Conservation (phyloP, 2,113 vertebrate genomes). For the Thamnaconus septentrionalis region DNA sequence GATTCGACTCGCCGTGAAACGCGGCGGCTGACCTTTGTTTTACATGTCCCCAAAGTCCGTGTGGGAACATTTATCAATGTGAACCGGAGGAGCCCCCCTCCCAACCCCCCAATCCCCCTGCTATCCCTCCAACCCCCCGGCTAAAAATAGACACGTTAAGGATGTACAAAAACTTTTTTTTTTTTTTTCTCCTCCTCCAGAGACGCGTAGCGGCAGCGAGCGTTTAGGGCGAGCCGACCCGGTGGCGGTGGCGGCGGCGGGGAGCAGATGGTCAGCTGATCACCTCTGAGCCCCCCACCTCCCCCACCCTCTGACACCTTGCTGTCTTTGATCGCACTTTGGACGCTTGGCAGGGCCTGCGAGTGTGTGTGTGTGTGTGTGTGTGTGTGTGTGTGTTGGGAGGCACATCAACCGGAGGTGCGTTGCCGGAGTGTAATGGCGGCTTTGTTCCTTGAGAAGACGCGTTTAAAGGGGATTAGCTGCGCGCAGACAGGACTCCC, state of each 20-base stretch:
- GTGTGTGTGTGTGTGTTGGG: neutral
- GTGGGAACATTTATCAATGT: slow-evolving; percentile 49
- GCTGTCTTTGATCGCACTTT: no score
- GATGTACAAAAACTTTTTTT: no score
- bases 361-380: no score
- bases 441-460: slow-evolving; percentile 62
- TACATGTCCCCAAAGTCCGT: slow-evolving; percentile 43
- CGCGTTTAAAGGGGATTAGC: slow-evolving; percentile 64
- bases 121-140: no score
- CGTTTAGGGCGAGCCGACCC: no score
- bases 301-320: no score
- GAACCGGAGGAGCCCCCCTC: neutral
- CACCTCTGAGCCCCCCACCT: no score
- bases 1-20: slow-evolving; percentile 36
- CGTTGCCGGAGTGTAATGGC: slow-evolving; percentile 53
- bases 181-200: no score
- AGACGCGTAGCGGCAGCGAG: no score
- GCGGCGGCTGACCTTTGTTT: slow-evolving; percentile 61
- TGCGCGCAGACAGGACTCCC: slow-evolving; percentile 56
- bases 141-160: slow-evolving; percentile 32
- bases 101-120: no score
- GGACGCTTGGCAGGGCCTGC: no score
- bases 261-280: no score
- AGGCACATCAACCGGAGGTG: slow-evolving; percentile 39
- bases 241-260: slow-evolving; percentile 16